phyloP scores from a whole-genome alignment of 2,797 vertebrate genomes.

The Epinephelus awoara region DNA sequence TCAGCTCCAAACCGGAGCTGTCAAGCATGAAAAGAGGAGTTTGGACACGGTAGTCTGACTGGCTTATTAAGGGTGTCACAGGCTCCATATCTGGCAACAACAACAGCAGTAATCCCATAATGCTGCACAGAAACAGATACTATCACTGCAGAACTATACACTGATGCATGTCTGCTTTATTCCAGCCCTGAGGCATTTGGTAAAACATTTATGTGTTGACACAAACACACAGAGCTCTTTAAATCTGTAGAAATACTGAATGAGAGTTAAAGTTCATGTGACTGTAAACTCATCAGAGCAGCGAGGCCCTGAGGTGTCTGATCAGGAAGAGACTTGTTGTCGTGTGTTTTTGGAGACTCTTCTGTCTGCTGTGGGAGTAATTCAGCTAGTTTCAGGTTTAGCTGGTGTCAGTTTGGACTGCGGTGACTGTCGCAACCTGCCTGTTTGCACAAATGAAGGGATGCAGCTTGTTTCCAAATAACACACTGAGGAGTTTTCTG shows the following conservation, averaged over 20 bases:
- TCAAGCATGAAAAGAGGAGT: slow-evolving; percentile 66
- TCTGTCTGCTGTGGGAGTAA: slow-evolving; percentile 1
- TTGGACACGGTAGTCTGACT: slow-evolving; percentile 67
- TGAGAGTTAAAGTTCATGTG: neutral
- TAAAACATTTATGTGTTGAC: rapidly evolving
- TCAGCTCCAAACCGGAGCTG: slow-evolving; percentile 59
- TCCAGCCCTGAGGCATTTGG: neutral
- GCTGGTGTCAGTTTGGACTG: neutral
- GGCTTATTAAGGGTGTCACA: slow-evolving; percentile 63
- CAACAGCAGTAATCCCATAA: slow-evolving; percentile 42
- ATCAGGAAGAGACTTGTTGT: neutral
- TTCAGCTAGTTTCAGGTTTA: neutral
- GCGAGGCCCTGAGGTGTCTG: neutral
- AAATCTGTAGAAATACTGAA: neutral
- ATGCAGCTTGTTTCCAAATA: neutral
- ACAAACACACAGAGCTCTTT: rapidly evolving
- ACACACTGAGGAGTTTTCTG: neutral
- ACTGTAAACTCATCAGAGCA: neutral
- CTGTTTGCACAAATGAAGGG: slow-evolving; percentile 18
- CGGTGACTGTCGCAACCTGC: slow-evolving; percentile 8
- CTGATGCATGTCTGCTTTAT: neutral
- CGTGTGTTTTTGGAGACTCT: neutral
- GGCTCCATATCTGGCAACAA: slow-evolving; percentile 55
- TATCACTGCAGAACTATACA: neutral
- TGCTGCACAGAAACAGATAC: slow-evolving; percentile 4